Conservation (phyloP, 2,797 vertebrate genomes). For the Garrulus glandarius region DNA sequence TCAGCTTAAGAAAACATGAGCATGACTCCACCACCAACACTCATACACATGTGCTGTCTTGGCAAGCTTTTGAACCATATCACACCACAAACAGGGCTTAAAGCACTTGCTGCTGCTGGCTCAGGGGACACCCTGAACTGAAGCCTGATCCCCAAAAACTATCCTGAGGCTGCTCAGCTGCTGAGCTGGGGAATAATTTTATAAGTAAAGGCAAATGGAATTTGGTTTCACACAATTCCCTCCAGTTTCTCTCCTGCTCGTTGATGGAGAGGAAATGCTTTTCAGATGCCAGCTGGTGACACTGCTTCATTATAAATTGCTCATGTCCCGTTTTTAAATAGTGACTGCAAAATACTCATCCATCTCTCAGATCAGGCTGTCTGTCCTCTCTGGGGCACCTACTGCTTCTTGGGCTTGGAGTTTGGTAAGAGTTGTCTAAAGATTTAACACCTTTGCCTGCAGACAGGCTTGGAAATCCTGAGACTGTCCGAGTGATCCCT, state of each 20-base stretch:
- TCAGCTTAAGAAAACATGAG: not conserved
- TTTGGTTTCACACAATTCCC: not conserved
- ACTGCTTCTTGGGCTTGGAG: not conserved
- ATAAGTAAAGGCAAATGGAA: not conserved
- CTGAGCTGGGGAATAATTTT: not conserved
- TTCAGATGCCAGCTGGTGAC: constrained; percentile 61
- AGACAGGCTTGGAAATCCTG: not conserved
- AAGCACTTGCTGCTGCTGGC: not conserved
- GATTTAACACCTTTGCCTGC: not conserved
- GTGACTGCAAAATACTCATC: not conserved
- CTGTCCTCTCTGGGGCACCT: not conserved
- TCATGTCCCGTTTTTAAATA: not conserved
- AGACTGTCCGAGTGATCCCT: not conserved
- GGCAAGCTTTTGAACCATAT: not conserved
- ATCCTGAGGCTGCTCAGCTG: not conserved
- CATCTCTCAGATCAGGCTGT: not conserved
- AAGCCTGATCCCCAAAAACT: not conserved
- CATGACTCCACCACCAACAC: not conserved
- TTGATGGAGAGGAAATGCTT: constrained; percentile 30
- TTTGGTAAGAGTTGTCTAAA: not conserved
- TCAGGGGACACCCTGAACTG: not conserved
- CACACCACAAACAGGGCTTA: not conserved
- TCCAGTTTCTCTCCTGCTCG: not conserved
- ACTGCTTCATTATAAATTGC: constrained; percentile 58
- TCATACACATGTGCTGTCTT: not conserved